These are phyloP conservation scores for Hoplostethus atlanticus DNA, from an alignment of 2,797 vertebrate species.

Conservation along the genomic window DNA sequence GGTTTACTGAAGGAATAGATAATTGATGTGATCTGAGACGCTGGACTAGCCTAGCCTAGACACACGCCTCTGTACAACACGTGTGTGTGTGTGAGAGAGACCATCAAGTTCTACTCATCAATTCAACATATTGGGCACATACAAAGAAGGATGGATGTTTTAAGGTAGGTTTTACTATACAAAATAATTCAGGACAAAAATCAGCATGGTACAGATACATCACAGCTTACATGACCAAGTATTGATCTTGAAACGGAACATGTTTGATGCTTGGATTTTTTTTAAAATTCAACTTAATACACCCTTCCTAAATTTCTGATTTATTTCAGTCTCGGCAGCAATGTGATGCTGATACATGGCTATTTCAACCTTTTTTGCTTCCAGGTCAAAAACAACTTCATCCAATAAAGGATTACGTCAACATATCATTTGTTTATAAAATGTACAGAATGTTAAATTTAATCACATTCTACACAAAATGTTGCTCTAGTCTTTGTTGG, in stretches of 20 bases:
- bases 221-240: conserved; percentile 16
- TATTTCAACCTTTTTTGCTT: background rate
- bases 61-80: background rate
- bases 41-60: background rate
- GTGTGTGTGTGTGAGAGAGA: background rate
- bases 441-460: background rate
- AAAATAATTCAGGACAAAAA: conserved; percentile 76
- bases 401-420: background rate
- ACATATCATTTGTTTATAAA: conserved; percentile 3
- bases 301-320: conserved; percentile 21
- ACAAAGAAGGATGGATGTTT: conserved; percentile 33
- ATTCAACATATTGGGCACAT: background rate
- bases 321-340: background rate
- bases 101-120: no score
- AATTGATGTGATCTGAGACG: conserved; percentile 1
- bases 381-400: background rate
- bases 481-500: background rate
- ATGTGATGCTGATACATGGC: background rate
- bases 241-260: conserved; percentile 22
- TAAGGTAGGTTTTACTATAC: conserved; percentile 73
- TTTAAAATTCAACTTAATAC: conserved; percentile 9
- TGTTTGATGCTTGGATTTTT: background rate
- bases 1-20: background rate
- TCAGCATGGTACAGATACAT: conserved; percentile 45
- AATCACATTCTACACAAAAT: conserved; percentile 25